phyloP scores from a whole-genome alignment of 2,113 vertebrate species.

The Spermophilus dauricus region DNA sequence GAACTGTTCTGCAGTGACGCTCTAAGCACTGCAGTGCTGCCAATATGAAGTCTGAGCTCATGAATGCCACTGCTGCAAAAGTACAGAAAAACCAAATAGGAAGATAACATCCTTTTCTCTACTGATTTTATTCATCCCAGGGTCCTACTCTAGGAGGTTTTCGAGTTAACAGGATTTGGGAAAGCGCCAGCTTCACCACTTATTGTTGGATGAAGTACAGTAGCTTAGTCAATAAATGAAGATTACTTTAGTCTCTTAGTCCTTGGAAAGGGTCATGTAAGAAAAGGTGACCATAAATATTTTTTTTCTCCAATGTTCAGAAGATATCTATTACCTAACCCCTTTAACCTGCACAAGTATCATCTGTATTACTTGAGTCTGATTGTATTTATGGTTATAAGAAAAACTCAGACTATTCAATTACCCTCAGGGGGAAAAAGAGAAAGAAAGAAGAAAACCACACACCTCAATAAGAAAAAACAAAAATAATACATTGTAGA shows the following conservation, averaged over 20 bases:
- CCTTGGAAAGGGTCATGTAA: conserved; percentile 37
- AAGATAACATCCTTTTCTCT: neutral
- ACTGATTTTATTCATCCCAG: neutral
- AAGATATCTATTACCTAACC: conserved; percentile 49
- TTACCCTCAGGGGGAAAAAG: neutral
- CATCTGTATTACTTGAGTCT: conserved; percentile 20
- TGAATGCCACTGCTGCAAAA: conserved; percentile 7
- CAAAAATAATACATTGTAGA: conserved; percentile 2
- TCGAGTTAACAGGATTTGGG: conserved; percentile 48
- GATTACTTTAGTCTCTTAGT: conserved; percentile 61
- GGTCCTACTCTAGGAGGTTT: neutral
- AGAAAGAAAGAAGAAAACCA: neutral
- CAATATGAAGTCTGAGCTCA: conserved; percentile 10
- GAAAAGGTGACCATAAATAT: conserved; percentile 46
- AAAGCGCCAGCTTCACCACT: conserved; percentile 48
- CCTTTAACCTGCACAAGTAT: conserved; percentile 5
- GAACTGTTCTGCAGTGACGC: conserved; percentile 35
- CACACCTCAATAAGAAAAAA: neutral
- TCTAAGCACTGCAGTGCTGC: conserved; percentile 36
- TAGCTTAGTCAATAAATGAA: conserved; percentile 60
- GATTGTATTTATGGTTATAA: neutral
- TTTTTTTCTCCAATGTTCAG: conserved; percentile 32
- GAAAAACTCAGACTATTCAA: conserved; percentile 15
- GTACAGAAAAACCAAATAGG: neutral
- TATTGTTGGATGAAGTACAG: neutral